Base-by-base conservation (phyloP, 2,888 invertebrate species). In the Hoplodrina blanda region DNA sequence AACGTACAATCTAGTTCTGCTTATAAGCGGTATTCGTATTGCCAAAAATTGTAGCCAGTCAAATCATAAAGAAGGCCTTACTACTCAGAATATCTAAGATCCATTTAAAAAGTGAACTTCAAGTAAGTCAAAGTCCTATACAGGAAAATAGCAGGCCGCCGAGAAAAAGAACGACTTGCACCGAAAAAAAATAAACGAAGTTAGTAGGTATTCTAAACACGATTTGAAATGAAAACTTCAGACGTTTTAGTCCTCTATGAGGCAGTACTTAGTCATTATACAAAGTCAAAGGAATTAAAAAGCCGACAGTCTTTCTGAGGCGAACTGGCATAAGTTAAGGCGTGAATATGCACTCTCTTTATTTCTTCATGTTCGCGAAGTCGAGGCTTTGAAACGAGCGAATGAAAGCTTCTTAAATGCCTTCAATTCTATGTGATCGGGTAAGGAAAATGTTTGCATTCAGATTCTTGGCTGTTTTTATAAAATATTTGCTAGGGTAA, bases 251-350 rank as follows among this genome's bases (percentile, higher is more conserved):
- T 49, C 33, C 44, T 71, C 19, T 69, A 62, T 30, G 50, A 64
- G 53, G 53, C 49, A 53, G 69, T 61, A 65, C 60, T 67, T 33
- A 69, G 66, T 76, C 84, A 79, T 82, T 85, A 80, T 78, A 81
- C 73, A 76, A 70, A 78, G 78, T 80, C 74, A 80, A 80, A 78
- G 73, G 72, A 78, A 81, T 85, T 85, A 80, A 84, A 82, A 78
- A 61, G 54, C 67, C 73, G 54, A 69, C 76, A 71, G 70, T 61
- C 72, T 73, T 60, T 63, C 53, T 57, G 30, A 70, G 33, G 62
- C 37, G 17, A 30, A 66, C 65, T 63, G 50, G 62, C 56, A 63
- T 62, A 73, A 73, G 54, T 77, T 44, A 53, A 70, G 62, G 63
- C 76, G 74, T 80, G 76, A 82, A 81, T 78, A 60, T 82, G 78